Evolutionary conservation across 2,113 vertebrate genomes (phyloP), one percentile per base, ranked within the genome.

Genomic region (Pygoscelis antarcticus): DNA sequence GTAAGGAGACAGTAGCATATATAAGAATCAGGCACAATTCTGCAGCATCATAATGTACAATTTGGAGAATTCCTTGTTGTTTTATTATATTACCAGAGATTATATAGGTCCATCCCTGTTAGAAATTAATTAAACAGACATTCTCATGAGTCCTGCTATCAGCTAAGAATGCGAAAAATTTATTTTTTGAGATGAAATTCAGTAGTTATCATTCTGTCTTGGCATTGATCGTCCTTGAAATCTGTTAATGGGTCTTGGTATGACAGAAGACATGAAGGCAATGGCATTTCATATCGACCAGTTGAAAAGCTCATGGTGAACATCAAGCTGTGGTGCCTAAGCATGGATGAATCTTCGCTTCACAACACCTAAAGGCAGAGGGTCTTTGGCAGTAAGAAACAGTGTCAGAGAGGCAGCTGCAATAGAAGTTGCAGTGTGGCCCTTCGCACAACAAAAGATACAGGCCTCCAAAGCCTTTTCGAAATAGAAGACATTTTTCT

Each of bases 391-490:
- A 42, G 34, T 26, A 66, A 75, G 49, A 11, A 65, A 8, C 3
- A 26, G 16, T 5, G 18, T 57, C 38, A 61, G 32, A 40, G 54
- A 55, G 13, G 16, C 3, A 19, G 14, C 15, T 18, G 27, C 6
- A 34, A 3, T 3, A 46, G 9, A 76, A n/a, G 10, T 8, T 72
- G 13, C 6, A n/a, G 20, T 7, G 13, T 20, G 4, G 52, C 30
- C 18, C 9, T 80, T 78, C 0, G 0, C 5, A 8, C 8, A 38
- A 8, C 21, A 22, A 49, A 52, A 74, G 11, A 57, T 7, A 8
- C 1, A 7, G 0, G 0, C 10, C 9, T 52, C 27, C 26, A 58
- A 75, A 70, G 5, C 4, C 8, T 62, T 74, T 71, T 32, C 3
- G 1, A 69, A 86, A 76, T 3, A 54, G 6, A 30, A 32, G 23